Conservation (phyloP, 2,113 vertebrate genomes). For the Mormoops blainvillei region DNA sequence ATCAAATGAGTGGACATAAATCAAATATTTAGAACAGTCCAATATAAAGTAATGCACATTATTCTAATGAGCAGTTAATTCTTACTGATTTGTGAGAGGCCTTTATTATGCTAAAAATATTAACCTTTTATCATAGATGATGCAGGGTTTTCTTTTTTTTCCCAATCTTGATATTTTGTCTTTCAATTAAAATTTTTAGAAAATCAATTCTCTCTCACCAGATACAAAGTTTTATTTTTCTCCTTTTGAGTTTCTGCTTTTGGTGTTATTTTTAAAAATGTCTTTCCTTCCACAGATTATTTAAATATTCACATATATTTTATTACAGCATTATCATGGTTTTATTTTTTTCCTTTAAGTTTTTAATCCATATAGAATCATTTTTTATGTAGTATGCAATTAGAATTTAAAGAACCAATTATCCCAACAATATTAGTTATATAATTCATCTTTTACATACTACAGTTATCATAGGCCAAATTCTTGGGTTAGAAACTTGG, state of each 20-base stretch:
- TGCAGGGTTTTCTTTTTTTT: neutral
- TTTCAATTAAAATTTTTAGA: slow-evolving; percentile 8
- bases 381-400: neutral
- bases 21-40: neutral
- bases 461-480: neutral
- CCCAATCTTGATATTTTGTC: neutral
- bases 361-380: neutral
- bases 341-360: neutral
- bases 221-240: neutral
- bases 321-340: neutral
- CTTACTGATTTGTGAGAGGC: neutral
- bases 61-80: neutral
- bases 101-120: slow-evolving; percentile 7
- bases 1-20: neutral
- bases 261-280: neutral
- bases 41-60: neutral
- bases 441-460: neutral
- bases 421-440: neutral
- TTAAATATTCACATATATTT: slow-evolving; percentile 18
- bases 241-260: slow-evolving; percentile 14
- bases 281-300: neutral
- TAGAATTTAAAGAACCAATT: neutral
- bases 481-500: neutral
- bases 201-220: neutral
- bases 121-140: neutral